phyloP scores from a whole-genome alignment of 2,797 vertebrate species.

The Lemur catta region DNA sequence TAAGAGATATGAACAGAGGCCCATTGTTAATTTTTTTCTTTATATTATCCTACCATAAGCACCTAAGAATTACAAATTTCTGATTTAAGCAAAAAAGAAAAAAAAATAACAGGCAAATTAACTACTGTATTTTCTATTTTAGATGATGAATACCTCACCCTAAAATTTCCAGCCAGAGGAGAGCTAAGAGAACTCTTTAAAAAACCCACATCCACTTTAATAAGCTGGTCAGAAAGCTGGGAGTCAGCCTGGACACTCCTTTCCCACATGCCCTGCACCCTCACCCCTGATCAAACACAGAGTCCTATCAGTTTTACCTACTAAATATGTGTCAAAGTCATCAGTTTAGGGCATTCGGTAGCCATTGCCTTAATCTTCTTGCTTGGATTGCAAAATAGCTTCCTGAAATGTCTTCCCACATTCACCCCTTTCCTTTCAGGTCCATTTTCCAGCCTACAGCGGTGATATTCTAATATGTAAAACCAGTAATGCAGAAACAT shows the following conservation, averaged over 20 bases:
- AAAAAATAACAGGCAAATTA: neutral
- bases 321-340: neutral
- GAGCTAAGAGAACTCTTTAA: neutral
- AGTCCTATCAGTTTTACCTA: neutral
- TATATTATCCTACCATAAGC: neutral
- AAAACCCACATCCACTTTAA: neutral
- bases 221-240: neutral
- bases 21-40: neutral
- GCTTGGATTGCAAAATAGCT: neutral
- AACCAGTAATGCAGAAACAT: neutral
- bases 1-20: neutral
- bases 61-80: conserved; percentile 26
- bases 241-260: neutral
- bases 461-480: neutral
- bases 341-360: neutral
- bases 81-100: neutral
- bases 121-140: neutral
- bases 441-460: neutral
- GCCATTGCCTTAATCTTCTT: neutral
- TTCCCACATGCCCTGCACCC: fast-evolving
- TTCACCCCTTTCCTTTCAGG: neutral
- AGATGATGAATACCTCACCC: neutral
- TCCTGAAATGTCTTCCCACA: neutral
- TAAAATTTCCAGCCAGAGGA: neutral
- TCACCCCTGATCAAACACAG: neutral